Evolutionary conservation across 2,888 invertebrate species (phyloP).

Genomic region (Pediacus dermestoides): DNA sequence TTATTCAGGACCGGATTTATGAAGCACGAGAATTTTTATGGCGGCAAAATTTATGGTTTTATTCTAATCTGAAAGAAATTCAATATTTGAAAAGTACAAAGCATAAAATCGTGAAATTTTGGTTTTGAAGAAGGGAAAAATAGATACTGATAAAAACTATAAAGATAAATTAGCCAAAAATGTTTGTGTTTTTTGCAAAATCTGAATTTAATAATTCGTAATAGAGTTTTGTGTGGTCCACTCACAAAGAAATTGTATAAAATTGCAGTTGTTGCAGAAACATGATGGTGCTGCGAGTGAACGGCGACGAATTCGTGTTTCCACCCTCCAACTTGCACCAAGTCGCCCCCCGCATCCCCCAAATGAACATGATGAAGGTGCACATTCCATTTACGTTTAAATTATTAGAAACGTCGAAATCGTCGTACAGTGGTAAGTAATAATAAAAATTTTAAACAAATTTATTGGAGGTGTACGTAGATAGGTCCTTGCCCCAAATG

Average conservation of each 20-base stretch:
- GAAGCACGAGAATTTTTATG: no score
- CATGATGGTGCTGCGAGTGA: slow-evolving; percentile 72
- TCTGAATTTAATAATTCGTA: background rate
- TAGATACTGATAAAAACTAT: no score
- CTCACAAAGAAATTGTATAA: slow-evolving; percentile 13
- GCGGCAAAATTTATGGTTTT: no score
- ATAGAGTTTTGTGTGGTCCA: background rate
- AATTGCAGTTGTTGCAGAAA: slow-evolving; percentile 54
- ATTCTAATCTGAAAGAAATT: no score
- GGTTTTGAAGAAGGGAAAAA: no score
- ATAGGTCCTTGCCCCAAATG: slow-evolving; percentile 35
- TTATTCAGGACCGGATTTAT: no score
- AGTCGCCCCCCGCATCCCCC: slow-evolving; percentile 61
- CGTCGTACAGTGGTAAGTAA: slow-evolving; percentile 64
- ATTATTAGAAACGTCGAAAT: slow-evolving; percentile 66
- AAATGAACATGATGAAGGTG: slow-evolving; percentile 79
- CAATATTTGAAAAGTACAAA: no score
- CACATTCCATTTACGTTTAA: slow-evolving; percentile 81
- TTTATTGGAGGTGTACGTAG: slow-evolving; percentile 10
- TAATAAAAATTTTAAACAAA: slow-evolving; percentile 5
- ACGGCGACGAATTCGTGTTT: slow-evolving; percentile 63
- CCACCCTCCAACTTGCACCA: slow-evolving; percentile 48
- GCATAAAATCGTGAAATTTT: no score
- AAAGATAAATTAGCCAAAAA: background rate
- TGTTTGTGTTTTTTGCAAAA: background rate